Base-by-base conservation (phyloP, 2,797 vertebrate genomes). In the Danio albolineatus region DNA sequence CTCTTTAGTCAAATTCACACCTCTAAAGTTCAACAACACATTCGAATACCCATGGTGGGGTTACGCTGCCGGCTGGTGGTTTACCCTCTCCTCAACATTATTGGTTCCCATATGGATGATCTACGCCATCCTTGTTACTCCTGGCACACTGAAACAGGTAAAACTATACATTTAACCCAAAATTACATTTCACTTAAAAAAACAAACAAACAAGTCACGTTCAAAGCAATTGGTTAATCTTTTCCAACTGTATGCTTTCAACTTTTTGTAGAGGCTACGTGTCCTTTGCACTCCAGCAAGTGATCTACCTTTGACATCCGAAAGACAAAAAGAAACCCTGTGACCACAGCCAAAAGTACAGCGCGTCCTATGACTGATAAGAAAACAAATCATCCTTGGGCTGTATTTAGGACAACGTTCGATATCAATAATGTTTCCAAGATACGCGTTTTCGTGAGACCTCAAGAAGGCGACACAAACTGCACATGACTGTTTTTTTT, bases 31-130 rank as follows among this genome's bases (percentile, higher is more conserved):
- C 86, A 92, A 95, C 88, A 94, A 94, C 84, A 86, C 65, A 0
- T 38, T 84, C 6, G 88, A 85, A 60, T 95, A 95, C 80, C 94
- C 94, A 0, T 94, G 93, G 94, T 95, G 94, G 94, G 94, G 94
- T 43, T 91, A 91, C 7, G 90, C 91, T 61, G 77, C 94, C 1
- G 94, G 94, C 60, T 94, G 90, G 93, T 93, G 89, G 88, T 94
- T 95, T 83, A 94, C 94, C 5, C 93, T 95, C 16, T 95, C 94
- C 46, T 95, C 94, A 7, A 94, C 93, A 0, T 89, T 95, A 19
- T 41, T 93, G 44, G 90, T 95, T 84, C 94, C 94, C 49, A 14
- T 94, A 5, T 88, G 86, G 67, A 94, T 95, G 92, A 46, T 94
- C 49, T 94, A 93, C 83, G 89, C 83, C 2, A 12, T 95, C 17